phyloP scores from a whole-genome alignment of 2,113 vertebrate species.

The Tachysurus fulvidraco region DNA sequence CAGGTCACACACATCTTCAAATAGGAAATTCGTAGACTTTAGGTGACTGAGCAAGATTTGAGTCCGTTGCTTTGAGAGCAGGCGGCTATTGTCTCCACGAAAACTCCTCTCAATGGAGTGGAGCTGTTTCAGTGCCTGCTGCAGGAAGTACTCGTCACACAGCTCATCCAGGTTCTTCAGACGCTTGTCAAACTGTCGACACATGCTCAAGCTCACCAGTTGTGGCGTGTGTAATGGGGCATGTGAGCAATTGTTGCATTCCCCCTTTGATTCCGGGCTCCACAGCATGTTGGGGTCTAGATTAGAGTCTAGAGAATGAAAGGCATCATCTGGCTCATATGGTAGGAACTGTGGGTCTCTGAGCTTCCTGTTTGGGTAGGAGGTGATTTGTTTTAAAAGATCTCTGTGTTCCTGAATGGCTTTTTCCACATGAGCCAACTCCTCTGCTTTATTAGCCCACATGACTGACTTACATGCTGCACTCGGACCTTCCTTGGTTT shows the following conservation, averaged over 20 bases:
- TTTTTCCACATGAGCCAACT: constrained; percentile 84
- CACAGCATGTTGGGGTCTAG: constrained; percentile 26
- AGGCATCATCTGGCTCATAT: constrained; percentile 69
- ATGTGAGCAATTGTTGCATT: not conserved
- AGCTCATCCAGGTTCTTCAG: constrained; percentile 89
- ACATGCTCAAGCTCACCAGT: constrained; percentile 78
- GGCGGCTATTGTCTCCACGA: constrained; percentile 80
- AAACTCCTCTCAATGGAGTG: constrained; percentile 80
- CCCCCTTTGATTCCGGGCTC: constrained; percentile 9
- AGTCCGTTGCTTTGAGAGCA: constrained; percentile 76
- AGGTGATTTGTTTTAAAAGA: constrained; percentile 87
- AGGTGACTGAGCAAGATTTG: constrained; percentile 77
- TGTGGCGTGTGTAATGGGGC: constrained; percentile 75
- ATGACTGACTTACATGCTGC: constrained; percentile 75
- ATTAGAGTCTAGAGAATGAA: not conserved
- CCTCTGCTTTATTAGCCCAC: constrained; percentile 76
- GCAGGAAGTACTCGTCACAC: constrained; percentile 87
- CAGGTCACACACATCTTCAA: constrained; percentile 75
- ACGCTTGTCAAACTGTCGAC: constrained; percentile 82
- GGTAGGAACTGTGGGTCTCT: constrained; percentile 78
- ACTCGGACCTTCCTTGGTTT: constrained; percentile 61
- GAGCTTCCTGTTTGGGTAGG: constrained; percentile 86
- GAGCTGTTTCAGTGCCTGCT: constrained; percentile 84
- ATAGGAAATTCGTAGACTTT: constrained; percentile 83
- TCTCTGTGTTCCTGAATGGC: constrained; percentile 86